Percentiles rank a stretch among this genome's conserved stretches.
These are phyloP conservation scores for Sebastiscus albofasciatus DNA, from an alignment of 2,797 vertebrate species.

Conservation along the genomic window DNA sequence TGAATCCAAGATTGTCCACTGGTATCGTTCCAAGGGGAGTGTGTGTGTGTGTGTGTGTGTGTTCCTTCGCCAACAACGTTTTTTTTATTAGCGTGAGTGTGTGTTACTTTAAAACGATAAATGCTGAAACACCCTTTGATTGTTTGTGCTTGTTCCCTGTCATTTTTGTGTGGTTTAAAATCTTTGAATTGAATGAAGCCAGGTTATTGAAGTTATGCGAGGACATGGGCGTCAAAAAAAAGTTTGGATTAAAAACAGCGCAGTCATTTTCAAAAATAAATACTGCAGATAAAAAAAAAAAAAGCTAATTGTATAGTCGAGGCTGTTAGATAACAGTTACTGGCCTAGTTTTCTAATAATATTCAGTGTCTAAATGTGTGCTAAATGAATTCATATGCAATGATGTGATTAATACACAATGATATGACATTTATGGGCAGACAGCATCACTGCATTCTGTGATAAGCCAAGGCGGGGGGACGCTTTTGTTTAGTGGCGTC, in stretches of 20 bases:
- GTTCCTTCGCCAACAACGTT: background rate
- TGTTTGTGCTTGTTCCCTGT: slow-evolving; percentile 2
- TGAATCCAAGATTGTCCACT: slow-evolving; percentile 41
- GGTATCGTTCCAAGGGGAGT: slow-evolving; percentile 30
- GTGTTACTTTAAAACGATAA: slow-evolving; percentile 28
- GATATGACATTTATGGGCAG: slow-evolving; percentile 46
- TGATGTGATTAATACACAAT: slow-evolving; percentile 51
- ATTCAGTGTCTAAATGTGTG: slow-evolving; percentile 28
- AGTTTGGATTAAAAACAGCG: background rate
- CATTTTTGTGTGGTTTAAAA: background rate
- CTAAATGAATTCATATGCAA: slow-evolving; percentile 41
- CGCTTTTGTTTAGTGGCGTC: slow-evolving; percentile 64
- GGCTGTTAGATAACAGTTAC: slow-evolving; percentile 45
- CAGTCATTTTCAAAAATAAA: background rate
- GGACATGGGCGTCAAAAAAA: background rate
- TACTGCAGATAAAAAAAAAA: background rate
- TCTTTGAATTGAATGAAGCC: background rate
- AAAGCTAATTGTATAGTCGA: background rate
- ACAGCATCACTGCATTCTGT: slow-evolving; percentile 48
- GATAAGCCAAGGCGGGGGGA: slow-evolving; percentile 37
- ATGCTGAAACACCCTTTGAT: slow-evolving; percentile 21
- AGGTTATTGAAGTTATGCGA: background rate
- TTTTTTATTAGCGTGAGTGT: slow-evolving; percentile 35
- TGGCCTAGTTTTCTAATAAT: slow-evolving; percentile 49
- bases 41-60: slow-evolving; percentile 26